phyloP scores from a whole-genome alignment of 1,140 invertebrate species.

The Gonioctena quinquepunctata region DNA sequence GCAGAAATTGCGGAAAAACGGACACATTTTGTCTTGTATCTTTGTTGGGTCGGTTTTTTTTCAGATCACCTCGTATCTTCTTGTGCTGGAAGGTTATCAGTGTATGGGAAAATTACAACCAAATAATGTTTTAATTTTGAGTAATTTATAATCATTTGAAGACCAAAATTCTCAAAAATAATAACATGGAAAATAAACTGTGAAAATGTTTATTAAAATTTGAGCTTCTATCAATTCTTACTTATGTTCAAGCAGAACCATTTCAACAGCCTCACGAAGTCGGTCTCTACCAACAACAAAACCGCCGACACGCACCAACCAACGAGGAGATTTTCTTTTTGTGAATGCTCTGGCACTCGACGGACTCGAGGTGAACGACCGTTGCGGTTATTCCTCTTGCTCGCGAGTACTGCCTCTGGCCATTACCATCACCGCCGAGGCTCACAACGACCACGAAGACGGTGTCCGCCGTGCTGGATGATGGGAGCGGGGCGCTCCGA shows the following conservation, averaged over 20 bases:
- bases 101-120: no score
- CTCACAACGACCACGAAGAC: neutral
- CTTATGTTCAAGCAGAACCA: neutral
- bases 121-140: no score
- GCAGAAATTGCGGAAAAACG: no score
- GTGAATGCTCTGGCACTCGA: slow-evolving; percentile 8
- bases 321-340: slow-evolving; percentile 12
- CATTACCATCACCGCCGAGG: neutral
- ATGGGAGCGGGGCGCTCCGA: neutral
- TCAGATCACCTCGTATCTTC: no score
- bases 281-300: neutral
- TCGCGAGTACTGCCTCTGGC: neutral
- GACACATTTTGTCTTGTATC: no score
- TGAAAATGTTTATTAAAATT: neutral
- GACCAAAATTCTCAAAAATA: no score
- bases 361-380: slow-evolving; percentile 17
- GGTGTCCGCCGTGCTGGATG: neutral
- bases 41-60: no score
- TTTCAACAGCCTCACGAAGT: neutral
- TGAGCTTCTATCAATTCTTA: neutral
- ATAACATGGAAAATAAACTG: neutral
- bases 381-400: slow-evolving; percentile 22
- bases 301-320: neutral
- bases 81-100: no score
- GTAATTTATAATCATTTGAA: no score